phyloP scores from a whole-genome alignment of 1,140 invertebrate genomes.

The Latrodectus geometricus region DNA sequence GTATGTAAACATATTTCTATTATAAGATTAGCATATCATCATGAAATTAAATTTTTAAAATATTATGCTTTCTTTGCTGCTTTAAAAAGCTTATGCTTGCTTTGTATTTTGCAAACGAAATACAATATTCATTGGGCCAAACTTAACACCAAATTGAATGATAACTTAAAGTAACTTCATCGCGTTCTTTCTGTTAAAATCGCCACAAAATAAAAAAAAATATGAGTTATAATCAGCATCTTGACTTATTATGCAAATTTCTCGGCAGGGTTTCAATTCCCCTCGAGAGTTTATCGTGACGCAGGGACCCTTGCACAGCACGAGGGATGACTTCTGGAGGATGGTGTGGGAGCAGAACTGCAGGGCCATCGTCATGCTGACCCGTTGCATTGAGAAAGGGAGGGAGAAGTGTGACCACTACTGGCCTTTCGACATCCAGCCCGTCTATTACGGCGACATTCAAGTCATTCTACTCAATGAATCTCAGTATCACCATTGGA shows the following conservation, averaged over 20 bases:
- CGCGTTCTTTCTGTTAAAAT: too few relatives aligned
- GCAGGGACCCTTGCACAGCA: constrained; percentile 95
- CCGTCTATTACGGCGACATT: constrained; percentile 95
- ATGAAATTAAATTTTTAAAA: too few relatives aligned
- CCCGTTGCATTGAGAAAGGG: constrained; percentile 90
- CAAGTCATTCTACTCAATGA: constrained; percentile 90
- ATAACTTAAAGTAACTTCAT: too few relatives aligned
- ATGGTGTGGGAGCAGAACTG: constrained; percentile 98
- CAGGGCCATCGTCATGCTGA: constrained; percentile 98
- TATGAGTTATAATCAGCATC: too few relatives aligned
- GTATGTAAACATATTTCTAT: too few relatives aligned
- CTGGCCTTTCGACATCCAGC: constrained; percentile 95
- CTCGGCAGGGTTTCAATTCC: constrained; percentile 84
- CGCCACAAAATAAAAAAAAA: too few relatives aligned
- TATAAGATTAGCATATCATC: too few relatives aligned
- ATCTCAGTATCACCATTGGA: constrained; percentile 93
- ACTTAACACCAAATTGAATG: too few relatives aligned
- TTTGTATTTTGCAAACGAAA: too few relatives aligned
- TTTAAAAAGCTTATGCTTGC: too few relatives aligned
- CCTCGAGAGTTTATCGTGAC: constrained; percentile 96
- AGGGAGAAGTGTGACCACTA: constrained; percentile 96
- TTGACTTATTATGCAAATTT: background rate
- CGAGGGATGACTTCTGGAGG: constrained; percentile 97
- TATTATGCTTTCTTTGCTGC: too few relatives aligned
- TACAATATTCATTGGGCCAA: too few relatives aligned